Evolutionary conservation across 2,888 invertebrate species (phyloP).

Genomic region (Drosophila paracracens): DNA sequence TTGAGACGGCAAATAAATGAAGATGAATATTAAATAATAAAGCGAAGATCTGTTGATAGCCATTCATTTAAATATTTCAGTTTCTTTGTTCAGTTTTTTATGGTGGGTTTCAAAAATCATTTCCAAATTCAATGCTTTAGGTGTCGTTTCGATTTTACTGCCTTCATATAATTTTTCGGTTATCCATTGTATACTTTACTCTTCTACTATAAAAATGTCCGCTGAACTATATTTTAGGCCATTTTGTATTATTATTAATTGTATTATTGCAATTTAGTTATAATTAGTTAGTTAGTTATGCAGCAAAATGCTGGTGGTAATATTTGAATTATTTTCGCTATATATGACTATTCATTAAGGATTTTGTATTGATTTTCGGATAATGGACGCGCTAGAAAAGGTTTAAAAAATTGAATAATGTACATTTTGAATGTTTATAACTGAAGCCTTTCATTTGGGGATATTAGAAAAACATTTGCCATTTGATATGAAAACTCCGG

Average conservation of each 20-base stretch:
- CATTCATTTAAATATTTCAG: constrained; percentile 19
- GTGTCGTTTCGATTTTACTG: constrained; percentile 26
- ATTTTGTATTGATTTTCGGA: constrained; percentile 35
- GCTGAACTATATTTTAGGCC: constrained; percentile 51
- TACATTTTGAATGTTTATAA: constrained; percentile 33
- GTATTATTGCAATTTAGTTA: constrained; percentile 67
- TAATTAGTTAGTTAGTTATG: constrained; percentile 56
- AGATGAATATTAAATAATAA: constrained; percentile 10
- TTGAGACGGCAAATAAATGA: constrained; percentile 18
- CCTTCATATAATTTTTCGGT: constrained; percentile 24
- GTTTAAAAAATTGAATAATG: constrained; percentile 24
- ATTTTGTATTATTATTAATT: constrained; percentile 43
- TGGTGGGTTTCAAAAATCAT: constrained; percentile 72
- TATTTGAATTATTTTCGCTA: constrained; percentile 68
- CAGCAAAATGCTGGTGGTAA: constrained; percentile 78
- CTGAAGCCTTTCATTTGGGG: constrained; percentile 57
- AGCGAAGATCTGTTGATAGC: constrained; percentile 16
- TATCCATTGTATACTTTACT: constrained; percentile 27
- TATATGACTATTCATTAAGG: constrained; percentile 68
- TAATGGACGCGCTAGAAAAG: constrained; percentile 65
- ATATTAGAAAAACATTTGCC: constrained; percentile 50
- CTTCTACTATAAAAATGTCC: constrained; percentile 43
- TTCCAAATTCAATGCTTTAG: constrained; percentile 59
- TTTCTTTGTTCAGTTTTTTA: constrained; percentile 32
- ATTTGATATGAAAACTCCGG: constrained; percentile 57